A percentile compares a stretch with the other conserved stretches of the same genome.
Evolutionary conservation across 2,797 vertebrate genomes (phyloP).

Genomic region (Lacerta viridis): DNA sequence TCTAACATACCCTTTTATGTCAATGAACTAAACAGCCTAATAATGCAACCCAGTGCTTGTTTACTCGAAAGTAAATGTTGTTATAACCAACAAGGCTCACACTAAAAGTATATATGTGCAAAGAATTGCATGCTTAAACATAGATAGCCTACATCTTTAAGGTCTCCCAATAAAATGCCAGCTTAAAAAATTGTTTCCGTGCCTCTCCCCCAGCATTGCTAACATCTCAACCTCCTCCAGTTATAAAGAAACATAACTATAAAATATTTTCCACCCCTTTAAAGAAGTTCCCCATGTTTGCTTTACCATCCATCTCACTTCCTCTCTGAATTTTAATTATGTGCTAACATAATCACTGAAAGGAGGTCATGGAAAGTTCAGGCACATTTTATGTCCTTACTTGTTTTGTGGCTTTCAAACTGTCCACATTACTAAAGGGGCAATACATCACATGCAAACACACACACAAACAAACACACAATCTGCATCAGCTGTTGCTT

Average conservation of each 20-base stretch:
- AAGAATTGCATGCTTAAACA: neutral
- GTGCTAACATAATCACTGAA: slow-evolving; percentile 5
- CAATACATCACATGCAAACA: slow-evolving; percentile 51
- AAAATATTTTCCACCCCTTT: slow-evolving; percentile 18
- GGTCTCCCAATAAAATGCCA: neutral
- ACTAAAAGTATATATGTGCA: neutral
- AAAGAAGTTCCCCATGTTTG: slow-evolving; percentile 31
- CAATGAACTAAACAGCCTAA: neutral
- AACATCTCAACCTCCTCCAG: neutral
- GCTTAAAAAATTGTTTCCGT: slow-evolving; percentile 25
- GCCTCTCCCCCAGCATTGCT: neutral
- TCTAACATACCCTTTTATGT: neutral
- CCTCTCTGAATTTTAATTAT: slow-evolving; percentile 41
- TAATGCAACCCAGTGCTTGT: neutral
- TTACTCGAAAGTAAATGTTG: neutral
- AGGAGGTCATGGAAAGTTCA: slow-evolving; percentile 55
- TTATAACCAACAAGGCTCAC: neutral
- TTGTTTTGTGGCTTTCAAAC: slow-evolving; percentile 58
- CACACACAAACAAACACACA: slow-evolving; percentile 41
- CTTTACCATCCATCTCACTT: slow-evolving; percentile 41
- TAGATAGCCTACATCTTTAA: neutral
- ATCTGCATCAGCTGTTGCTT: neutral
- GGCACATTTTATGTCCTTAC: slow-evolving; percentile 56
- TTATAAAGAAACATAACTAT: neutral
- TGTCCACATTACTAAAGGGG: slow-evolving; percentile 54